phyloP scores from a whole-genome alignment of 2,888 invertebrate genomes.

The Vesta saturnalis region DNA sequence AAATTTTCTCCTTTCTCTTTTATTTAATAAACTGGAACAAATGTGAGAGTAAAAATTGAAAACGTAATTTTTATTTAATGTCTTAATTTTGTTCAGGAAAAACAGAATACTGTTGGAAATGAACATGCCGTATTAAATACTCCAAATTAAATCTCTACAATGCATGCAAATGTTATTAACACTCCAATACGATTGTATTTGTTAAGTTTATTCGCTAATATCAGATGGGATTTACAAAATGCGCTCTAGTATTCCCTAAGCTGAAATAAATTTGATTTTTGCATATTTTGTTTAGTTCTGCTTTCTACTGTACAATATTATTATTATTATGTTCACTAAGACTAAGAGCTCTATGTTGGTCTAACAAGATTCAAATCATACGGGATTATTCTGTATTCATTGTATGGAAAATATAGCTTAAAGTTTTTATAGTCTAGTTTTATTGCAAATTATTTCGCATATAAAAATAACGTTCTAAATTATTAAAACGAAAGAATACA shows the following conservation, averaged over 20 bases:
- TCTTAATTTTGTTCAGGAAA: conserved; percentile 14
- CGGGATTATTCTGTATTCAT: not conserved
- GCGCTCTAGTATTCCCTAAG: conserved; percentile 48
- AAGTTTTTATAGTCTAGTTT: no score
- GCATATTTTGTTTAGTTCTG: conserved; percentile 35
- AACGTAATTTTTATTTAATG: conserved; percentile 25
- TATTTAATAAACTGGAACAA: conserved; percentile 9
- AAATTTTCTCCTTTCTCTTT: not conserved
- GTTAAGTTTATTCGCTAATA: conserved; percentile 48
- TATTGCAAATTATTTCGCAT: no score
- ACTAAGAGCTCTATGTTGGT: conserved; percentile 8
- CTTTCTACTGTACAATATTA: conserved; percentile 22
- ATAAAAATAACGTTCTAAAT: no score
- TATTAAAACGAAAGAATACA: no score
- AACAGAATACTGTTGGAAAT: conserved; percentile 5
- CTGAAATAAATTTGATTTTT: conserved; percentile 53
- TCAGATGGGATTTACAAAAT: conserved; percentile 48
- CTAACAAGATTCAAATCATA: not conserved
- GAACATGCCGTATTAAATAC: conserved; percentile 26
- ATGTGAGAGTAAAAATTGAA: conserved; percentile 11
- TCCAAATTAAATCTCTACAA: conserved; percentile 24
- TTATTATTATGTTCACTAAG: conserved; percentile 38
- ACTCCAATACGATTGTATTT: conserved; percentile 16
- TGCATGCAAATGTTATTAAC: conserved; percentile 21
- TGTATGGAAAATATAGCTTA: no score